These are phyloP conservation scores for Arbacia lixula DNA, from an alignment of 53 echinoderm and acorn worm species.

Conservation along the genomic window DNA sequence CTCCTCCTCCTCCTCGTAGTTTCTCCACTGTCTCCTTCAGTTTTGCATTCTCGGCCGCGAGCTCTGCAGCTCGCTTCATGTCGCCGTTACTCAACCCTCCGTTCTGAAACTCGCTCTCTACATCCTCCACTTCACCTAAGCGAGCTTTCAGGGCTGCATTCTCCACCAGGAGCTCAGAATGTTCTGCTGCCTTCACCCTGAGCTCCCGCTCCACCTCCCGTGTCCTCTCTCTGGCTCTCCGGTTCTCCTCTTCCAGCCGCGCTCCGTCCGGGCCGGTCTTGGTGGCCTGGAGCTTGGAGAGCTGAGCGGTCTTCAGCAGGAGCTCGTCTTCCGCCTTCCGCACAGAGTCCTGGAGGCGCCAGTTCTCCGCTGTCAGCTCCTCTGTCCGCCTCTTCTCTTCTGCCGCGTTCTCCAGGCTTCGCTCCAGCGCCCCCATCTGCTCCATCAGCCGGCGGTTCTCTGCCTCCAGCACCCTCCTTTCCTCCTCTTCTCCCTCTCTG, in stretches of 20 bases:
- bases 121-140: slow-evolving; percentile 41
- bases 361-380: slow-evolving; percentile 75
- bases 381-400: slow-evolving; percentile 63
- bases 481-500: slow-evolving; percentile 45
- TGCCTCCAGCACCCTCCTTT: slow-evolving; percentile 66
- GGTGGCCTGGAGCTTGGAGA: slow-evolving; percentile 46
- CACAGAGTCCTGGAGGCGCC: slow-evolving; percentile 73
- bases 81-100: slow-evolving; percentile 38
- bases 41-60: slow-evolving; percentile 76
- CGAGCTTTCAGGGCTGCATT: slow-evolving; percentile 69
- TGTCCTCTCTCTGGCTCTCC: slow-evolving; percentile 61
- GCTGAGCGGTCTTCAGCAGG: slow-evolving; percentile 44
- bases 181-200: slow-evolving; percentile 62
- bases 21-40: slow-evolving; percentile 76
- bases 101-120: slow-evolving; percentile 17
- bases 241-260: slow-evolving; percentile 39
- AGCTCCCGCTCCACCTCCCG: slow-evolving; percentile 66
- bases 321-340: slow-evolving; percentile 68
- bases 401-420: slow-evolving; percentile 37
- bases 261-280: slow-evolving; percentile 27
- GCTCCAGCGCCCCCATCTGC: slow-evolving; percentile 68
- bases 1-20: not conserved
- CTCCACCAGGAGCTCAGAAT: slow-evolving; percentile 67
- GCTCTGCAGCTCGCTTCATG: slow-evolving; percentile 65
- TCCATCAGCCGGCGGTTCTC: slow-evolving; percentile 74